Evolutionary conservation across 2,888 invertebrate species (phyloP).

Genomic region (Ectobius pallidus): DNA sequence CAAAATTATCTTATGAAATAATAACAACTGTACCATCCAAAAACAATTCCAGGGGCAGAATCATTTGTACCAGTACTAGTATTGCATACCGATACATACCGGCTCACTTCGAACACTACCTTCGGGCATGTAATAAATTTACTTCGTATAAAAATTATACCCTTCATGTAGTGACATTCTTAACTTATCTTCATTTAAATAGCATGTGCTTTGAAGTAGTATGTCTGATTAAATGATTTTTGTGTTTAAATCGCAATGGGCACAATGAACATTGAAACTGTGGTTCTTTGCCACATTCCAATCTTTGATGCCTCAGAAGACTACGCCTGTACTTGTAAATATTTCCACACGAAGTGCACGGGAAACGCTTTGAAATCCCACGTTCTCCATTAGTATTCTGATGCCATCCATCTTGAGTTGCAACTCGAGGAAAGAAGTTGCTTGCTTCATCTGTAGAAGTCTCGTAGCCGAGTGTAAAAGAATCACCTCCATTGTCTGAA

Average conservation of each 20-base stretch:
- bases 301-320: neutral
- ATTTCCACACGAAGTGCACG: constrained; percentile 2
- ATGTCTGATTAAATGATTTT: neutral
- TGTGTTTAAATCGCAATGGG: neutral
- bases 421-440: neutral
- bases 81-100: too few relatives aligned
- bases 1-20: too few relatives aligned
- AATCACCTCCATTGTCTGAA: neutral
- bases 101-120: too few relatives aligned
- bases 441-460: neutral
- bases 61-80: too few relatives aligned
- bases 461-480: neutral
- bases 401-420: neutral
- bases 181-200: neutral
- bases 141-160: too few relatives aligned
- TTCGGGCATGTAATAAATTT: too few relatives aligned
- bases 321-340: neutral
- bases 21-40: too few relatives aligned
- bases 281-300: constrained; percentile 6
- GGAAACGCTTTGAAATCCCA: neutral
- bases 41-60: too few relatives aligned
- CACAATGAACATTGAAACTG: constrained; percentile 7
- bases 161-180: too few relatives aligned
- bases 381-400: neutral
- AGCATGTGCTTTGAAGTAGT: neutral